Percentiles rank a stretch among this genome's conserved stretches.
Conservation (phyloP, 2,888 invertebrate genomes). For the Lapara coniferarum region DNA sequence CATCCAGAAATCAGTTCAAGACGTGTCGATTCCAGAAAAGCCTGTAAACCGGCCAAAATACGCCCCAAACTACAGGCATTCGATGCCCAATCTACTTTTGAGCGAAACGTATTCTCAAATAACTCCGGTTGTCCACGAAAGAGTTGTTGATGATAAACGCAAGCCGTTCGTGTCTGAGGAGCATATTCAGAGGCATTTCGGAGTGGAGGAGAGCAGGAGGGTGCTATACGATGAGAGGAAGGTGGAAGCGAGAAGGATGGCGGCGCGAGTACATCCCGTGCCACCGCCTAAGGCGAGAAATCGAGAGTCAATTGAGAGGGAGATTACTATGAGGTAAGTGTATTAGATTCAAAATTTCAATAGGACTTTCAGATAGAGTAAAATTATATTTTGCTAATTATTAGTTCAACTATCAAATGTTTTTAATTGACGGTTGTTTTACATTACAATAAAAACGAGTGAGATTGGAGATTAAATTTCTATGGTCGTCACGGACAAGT, state of each 20-base stretch:
- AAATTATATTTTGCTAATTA: not conserved
- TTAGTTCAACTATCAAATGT: not conserved
- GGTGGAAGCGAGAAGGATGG: constrained; percentile 48
- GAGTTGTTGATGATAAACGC: constrained; percentile 63
- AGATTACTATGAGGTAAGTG: constrained; percentile 76
- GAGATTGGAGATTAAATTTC: too few relatives aligned
- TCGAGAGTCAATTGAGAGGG: constrained; percentile 74
- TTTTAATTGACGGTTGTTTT: not conserved
- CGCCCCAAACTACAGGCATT: constrained; percentile 68
- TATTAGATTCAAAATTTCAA: not conserved
- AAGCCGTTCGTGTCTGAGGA: constrained; percentile 78
- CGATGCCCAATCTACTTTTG: constrained; percentile 77
- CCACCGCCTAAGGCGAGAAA: constrained; percentile 73
- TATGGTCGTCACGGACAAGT: not conserved
- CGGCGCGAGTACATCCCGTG: constrained; percentile 51
- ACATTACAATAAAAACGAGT: too few relatives aligned
- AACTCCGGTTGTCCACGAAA: constrained; percentile 52
- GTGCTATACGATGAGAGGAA: constrained; percentile 66
- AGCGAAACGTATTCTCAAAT: constrained; percentile 60
- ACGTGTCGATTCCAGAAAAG: constrained; percentile 73
- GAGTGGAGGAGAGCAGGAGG: constrained; percentile 73
- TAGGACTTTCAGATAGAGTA: not conserved
- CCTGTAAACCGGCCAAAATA: constrained; percentile 62
- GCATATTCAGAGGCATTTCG: constrained; percentile 76
- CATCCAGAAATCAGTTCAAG: constrained; percentile 85